Evolutionary conservation across 1,140 invertebrate genomes (phyloP).

Genomic region (Pristionchus pacificus): DNA sequence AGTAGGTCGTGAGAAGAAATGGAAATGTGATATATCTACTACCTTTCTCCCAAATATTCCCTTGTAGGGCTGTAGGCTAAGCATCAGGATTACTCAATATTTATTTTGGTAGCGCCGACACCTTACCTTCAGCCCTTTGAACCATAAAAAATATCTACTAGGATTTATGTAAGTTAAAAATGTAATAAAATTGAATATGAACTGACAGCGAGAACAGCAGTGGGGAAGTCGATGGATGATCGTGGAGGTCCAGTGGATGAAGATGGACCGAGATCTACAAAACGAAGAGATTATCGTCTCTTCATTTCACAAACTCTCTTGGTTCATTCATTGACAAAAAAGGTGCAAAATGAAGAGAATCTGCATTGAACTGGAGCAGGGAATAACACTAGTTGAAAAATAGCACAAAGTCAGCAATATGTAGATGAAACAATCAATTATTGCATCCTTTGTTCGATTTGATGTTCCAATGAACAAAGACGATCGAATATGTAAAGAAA

Average conservation of each 20-base stretch:
- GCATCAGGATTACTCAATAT: slow-evolving; percentile 3
- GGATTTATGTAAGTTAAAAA: not conserved
- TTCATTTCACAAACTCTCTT: not conserved
- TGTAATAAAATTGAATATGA: not conserved
- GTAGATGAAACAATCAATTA: slow-evolving; percentile 11
- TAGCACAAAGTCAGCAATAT: slow-evolving; percentile 14
- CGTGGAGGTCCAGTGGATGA: slow-evolving; percentile 20
- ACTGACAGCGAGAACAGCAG: slow-evolving; percentile 10
- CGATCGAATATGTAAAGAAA: no score
- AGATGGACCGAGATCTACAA: not conserved
- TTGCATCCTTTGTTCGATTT: not conserved
- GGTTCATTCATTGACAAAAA: not conserved
- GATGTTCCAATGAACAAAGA: not conserved
- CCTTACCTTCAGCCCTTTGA: not conserved
- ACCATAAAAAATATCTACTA: not conserved
- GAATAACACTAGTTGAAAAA: slow-evolving; percentile 12
- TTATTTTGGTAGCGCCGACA: not conserved
- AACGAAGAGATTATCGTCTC: slow-evolving; percentile 12
- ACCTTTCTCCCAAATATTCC: slow-evolving; percentile 6
- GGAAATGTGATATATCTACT: slow-evolving; percentile 5
- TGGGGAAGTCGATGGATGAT: slow-evolving; percentile 15
- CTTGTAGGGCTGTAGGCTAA: slow-evolving; percentile 7
- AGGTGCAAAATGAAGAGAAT: not conserved
- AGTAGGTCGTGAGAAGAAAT: not conserved
- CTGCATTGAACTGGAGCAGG: not conserved